A percentile compares a stretch with the other conserved stretches of the same genome.
Conservation (phyloP, 37 sponge, comb jelly and placozoan species). For the Halichondria panicea region DNA sequence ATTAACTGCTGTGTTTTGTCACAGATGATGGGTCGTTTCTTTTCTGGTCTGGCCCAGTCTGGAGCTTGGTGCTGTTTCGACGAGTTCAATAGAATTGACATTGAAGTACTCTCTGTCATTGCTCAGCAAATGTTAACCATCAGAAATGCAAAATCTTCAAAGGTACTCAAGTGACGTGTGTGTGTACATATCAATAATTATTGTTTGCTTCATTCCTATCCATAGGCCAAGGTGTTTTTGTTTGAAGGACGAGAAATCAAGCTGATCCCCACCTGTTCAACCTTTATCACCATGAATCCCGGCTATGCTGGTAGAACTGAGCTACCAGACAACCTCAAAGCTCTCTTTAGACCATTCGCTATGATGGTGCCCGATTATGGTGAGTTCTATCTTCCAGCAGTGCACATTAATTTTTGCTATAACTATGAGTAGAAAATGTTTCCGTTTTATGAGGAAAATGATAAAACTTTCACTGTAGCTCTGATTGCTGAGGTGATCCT, state of each 20-base stretch:
- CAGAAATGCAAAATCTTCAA: conserved; percentile 88
- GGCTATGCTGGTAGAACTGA: conserved; percentile 99
- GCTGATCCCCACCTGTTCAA: conserved; percentile 86
- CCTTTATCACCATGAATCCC: conserved; percentile 99
- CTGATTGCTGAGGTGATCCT: conserved; percentile 99
- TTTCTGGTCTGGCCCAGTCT: conserved; percentile 98
- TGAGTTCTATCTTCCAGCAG: conserved; percentile 6
- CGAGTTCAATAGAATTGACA: conserved; percentile 98
- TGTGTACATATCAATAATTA: conserved; percentile 2
- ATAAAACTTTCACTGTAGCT: conserved; percentile 29
- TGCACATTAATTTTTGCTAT: neutral
- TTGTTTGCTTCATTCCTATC: neutral
- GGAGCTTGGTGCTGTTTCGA: conserved; percentile 99
- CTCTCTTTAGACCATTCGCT: conserved; percentile 98
- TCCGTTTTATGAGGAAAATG: neutral
- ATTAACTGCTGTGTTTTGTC: too few relatives aligned
- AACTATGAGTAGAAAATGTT: neutral
- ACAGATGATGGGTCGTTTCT: conserved; percentile 99
- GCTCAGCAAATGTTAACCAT: conserved; percentile 98
- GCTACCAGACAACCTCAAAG: conserved; percentile 97
- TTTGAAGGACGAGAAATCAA: conserved; percentile 99
- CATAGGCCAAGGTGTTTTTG: conserved; percentile 79
- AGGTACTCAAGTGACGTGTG: conserved; percentile 33
- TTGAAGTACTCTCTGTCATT: conserved; percentile 99
- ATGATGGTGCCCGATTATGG: conserved; percentile 99